phyloP scores from a whole-genome alignment of 2,797 vertebrate genomes.

The Galaxias olidus region DNA sequence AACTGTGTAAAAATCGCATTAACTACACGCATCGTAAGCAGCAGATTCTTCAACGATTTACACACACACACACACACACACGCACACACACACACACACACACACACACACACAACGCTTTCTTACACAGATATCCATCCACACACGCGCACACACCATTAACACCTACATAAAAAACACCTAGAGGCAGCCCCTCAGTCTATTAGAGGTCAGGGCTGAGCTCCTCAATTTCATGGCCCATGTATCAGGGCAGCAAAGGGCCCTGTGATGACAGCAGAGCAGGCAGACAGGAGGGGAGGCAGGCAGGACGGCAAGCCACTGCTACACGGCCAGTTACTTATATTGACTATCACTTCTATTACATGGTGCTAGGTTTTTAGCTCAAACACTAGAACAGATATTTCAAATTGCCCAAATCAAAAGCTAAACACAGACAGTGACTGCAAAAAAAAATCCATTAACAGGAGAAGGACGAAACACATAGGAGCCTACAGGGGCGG shows the following conservation, averaged over 20 bases:
- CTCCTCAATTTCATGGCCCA: slow-evolving; percentile 67
- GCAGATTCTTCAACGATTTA: background rate
- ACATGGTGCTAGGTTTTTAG: too few species aligned
- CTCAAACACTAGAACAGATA: too few species aligned
- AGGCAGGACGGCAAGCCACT: too few species aligned
- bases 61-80: slow-evolving; percentile 34
- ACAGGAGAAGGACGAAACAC: too few species aligned
- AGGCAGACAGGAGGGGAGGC: background rate
- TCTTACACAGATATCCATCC: slow-evolving; percentile 48
- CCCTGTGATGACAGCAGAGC: slow-evolving; percentile 57
- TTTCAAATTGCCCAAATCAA: too few species aligned
- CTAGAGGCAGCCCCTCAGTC: slow-evolving; percentile 56
- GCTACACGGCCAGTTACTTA: too few species aligned
- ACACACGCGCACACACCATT: slow-evolving; percentile 55
- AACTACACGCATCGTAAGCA: background rate
- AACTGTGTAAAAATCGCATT: background rate
- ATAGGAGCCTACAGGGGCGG: background rate
- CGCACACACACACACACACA: slow-evolving; percentile 15
- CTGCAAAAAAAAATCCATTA: too few species aligned
- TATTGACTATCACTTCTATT: too few species aligned
- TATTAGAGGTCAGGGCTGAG: slow-evolving; percentile 58
- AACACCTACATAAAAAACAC: slow-evolving; percentile 67
- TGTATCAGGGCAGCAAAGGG: slow-evolving; percentile 58
- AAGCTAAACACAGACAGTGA: too few species aligned
- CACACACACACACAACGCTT: slow-evolving; percentile 19